A percentile compares a stretch with the other conserved stretches of the same genome.
These are phyloP conservation scores for Muntiacus muntjak DNA, from an alignment of 2,113 vertebrate species.

Conservation along the genomic window DNA sequence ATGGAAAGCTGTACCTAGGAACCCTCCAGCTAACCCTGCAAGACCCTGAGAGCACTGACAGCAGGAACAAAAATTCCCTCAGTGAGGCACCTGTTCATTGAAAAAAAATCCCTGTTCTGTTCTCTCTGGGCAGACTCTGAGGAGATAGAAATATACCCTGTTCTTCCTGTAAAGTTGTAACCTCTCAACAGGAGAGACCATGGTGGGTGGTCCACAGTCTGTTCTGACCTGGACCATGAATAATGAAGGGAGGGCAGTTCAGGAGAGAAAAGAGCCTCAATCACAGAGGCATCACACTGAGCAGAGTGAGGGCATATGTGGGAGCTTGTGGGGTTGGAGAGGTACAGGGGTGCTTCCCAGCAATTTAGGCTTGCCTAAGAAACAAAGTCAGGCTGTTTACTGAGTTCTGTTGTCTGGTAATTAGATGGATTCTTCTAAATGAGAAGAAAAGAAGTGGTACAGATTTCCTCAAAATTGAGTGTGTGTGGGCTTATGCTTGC, in stretches of 20 bases:
- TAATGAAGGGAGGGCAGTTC: background rate
- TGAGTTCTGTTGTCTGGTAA: constrained; percentile 22
- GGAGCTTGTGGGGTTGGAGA: background rate
- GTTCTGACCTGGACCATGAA: background rate
- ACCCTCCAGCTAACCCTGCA: background rate
- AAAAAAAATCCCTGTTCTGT: background rate
- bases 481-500: background rate
- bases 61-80: background rate
- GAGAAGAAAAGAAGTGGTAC: constrained; percentile 9
- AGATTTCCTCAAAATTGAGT: constrained; percentile 36
- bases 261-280: background rate
- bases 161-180: background rate
- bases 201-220: background rate
- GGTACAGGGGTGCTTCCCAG: constrained; percentile 17
- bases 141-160: background rate
- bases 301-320: background rate
- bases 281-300: background rate
- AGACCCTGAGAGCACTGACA: background rate
- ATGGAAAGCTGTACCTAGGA: background rate
- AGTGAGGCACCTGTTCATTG: background rate
- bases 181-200: background rate
- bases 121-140: background rate
- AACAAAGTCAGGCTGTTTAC: background rate
- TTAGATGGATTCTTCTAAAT: constrained; percentile 56
- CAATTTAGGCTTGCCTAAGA: background rate